Evolutionary conservation across 2,797 vertebrate genomes (phyloP).

Genomic region (Phrynocephalus forsythii): DNA sequence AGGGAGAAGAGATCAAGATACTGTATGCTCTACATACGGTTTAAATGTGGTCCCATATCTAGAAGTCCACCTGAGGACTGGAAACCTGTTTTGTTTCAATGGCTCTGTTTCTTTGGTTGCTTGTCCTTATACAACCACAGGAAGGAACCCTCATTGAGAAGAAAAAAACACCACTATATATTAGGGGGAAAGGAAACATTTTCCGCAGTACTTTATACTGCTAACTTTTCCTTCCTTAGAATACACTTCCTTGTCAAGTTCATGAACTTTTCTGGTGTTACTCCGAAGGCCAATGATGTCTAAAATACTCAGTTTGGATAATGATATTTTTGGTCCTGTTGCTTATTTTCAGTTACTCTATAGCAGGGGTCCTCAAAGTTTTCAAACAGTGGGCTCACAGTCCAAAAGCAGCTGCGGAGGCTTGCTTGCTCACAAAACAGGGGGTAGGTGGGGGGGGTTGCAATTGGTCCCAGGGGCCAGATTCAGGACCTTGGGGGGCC

Average conservation of each 20-base stretch:
- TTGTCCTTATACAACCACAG: not conserved
- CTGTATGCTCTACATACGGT: too few species aligned
- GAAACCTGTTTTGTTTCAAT: not conserved
- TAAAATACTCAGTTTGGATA: not conserved
- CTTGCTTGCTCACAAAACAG: too few species aligned
- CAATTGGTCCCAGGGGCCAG: too few species aligned
- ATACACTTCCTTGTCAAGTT: not conserved
- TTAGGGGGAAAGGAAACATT: too few species aligned
- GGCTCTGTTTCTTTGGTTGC: not conserved
- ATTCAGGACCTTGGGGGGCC: too few species aligned
- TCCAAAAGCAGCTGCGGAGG: too few species aligned
- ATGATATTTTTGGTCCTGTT: not conserved
- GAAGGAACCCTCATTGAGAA: not conserved
- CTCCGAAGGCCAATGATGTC: not conserved
- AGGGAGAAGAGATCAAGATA: not conserved
- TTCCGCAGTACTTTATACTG: too few species aligned
- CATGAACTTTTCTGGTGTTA: not conserved
- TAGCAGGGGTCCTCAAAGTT: not conserved
- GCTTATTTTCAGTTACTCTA: not conserved
- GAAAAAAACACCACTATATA: not conserved
- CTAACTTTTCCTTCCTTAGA: not conserved
- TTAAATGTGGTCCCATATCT: not conserved
- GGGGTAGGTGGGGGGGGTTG: too few species aligned
- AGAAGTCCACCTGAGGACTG: not conserved
- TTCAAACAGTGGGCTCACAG: too few species aligned